These are phyloP conservation scores for Drosophila kurseongensis DNA, from an alignment of 1,140 invertebrate species.

Conservation along the genomic window DNA sequence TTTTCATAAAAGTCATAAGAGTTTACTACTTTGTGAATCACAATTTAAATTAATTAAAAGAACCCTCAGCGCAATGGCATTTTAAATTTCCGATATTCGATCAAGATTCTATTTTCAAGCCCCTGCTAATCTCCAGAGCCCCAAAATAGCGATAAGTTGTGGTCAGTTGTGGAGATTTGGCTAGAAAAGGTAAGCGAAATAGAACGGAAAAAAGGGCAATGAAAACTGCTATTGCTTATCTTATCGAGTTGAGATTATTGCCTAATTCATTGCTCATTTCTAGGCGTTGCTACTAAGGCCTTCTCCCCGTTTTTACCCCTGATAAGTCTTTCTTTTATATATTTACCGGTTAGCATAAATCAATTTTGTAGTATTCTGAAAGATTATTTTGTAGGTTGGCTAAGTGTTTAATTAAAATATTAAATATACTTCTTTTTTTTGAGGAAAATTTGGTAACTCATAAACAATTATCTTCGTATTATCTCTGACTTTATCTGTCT, in stretches of 20 bases:
- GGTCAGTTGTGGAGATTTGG: conserved; percentile 37
- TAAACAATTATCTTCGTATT: conserved; percentile 21
- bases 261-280: conserved; percentile 43
- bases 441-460: conserved; percentile 1
- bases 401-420: conserved; percentile 29
- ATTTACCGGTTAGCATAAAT: conserved; percentile 40
- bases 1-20: neutral
- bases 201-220: conserved; percentile 1
- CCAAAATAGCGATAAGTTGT: conserved; percentile 31
- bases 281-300: conserved; percentile 33
- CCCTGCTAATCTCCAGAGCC: conserved; percentile 24
- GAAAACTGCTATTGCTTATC: conserved; percentile 21
- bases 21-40: conserved; percentile 19
- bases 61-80: conserved; percentile 24
- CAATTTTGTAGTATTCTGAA: conserved; percentile 21
- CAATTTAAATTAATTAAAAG: conserved; percentile 19
- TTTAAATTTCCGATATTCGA: conserved; percentile 30
- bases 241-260: conserved; percentile 52
- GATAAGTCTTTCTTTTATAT: conserved; percentile 13
- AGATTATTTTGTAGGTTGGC: conserved; percentile 2
- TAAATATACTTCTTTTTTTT: no score
- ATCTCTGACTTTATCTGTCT: conserved; percentile 28
- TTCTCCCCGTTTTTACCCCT: neutral
- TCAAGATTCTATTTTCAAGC: conserved; percentile 33
- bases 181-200: conserved; percentile 6